Evolutionary conservation across 2,113 vertebrate genomes (phyloP).

Genomic region (Kryptolebias marmoratus): DNA sequence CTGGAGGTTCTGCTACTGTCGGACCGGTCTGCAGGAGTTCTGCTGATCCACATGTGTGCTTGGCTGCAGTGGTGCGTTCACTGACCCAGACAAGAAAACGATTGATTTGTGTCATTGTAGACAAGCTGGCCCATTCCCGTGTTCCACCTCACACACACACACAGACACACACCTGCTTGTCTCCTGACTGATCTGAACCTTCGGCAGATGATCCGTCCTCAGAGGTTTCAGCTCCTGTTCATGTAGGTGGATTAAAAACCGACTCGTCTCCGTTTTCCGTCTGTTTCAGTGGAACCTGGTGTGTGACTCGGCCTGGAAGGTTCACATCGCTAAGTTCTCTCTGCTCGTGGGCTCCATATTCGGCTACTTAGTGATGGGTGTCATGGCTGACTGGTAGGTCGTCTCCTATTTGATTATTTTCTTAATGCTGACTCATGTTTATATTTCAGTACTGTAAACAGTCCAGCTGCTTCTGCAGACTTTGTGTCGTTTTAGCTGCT

Average conservation of each 20-base stretch:
- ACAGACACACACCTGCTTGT: neutral
- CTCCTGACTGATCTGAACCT: too few species aligned
- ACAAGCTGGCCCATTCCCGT: slow-evolving; percentile 16
- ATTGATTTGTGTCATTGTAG: slow-evolving; percentile 58
- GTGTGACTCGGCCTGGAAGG: slow-evolving; percentile 96
- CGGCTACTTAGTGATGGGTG: slow-evolving; percentile 96
- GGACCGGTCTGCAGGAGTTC: neutral
- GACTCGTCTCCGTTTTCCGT: slow-evolving; percentile 23
- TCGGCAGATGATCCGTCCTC: neutral
- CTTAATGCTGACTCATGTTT: neutral
- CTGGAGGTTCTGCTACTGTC: neutral
- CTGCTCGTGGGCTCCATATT: slow-evolving; percentile 96
- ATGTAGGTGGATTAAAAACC: slow-evolving; percentile 18
- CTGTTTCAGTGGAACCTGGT: slow-evolving; percentile 93
- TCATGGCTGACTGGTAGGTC: slow-evolving; percentile 96
- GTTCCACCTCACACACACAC: neutral
- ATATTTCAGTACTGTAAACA: too few species aligned
- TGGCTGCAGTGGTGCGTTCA: slow-evolving; percentile 40
- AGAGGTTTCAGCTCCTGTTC: slow-evolving; percentile 3
- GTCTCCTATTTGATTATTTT: slow-evolving; percentile 10
- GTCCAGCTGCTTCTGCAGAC: too few species aligned
- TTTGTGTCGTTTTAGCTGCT: too few species aligned
- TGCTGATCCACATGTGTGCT: slow-evolving; percentile 46
- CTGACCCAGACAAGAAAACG: slow-evolving; percentile 58
- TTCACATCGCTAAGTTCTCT: slow-evolving; percentile 98